phyloP scores from a whole-genome alignment of 2,113 vertebrate species.

The Echinops telfairi region DNA sequence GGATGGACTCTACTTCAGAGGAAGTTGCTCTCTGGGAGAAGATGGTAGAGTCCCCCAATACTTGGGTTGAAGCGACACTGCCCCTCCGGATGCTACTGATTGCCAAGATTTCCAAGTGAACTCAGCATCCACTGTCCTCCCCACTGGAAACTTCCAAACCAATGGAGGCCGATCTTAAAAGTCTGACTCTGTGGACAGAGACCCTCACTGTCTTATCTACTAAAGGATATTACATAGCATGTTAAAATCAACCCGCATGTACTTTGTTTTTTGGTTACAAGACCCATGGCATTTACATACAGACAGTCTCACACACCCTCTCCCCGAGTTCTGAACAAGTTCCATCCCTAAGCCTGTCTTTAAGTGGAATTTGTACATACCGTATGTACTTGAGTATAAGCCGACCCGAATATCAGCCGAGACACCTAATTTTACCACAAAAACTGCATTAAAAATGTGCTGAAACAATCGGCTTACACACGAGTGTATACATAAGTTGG shows the following conservation, averaged over 20 bases:
- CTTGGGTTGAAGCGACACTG: constrained; percentile 93
- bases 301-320: not conserved
- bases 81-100: constrained; percentile 94
- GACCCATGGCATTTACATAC: constrained; percentile 37
- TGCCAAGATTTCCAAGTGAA: constrained; percentile 90
- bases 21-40: constrained; percentile 93
- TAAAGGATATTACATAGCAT: not conserved
- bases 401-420: too few species aligned
- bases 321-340: not conserved
- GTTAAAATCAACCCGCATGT: constrained; percentile 52
- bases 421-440: too few species aligned
- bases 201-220: not conserved
- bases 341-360: not conserved
- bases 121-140: not conserved
- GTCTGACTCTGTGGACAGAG: not conserved
- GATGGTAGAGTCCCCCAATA: constrained; percentile 91
- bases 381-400: too few species aligned
- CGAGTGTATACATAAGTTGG: too few species aligned
- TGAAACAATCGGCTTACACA: too few species aligned
- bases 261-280: constrained; percentile 18
- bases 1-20: constrained; percentile 95
- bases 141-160: not conserved
- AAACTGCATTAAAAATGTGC: too few species aligned
- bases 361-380: too few species aligned
- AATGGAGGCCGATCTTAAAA: not conserved